phyloP scores from a whole-genome alignment of 2,888 invertebrate genomes.

The Meteorus colon region DNA sequence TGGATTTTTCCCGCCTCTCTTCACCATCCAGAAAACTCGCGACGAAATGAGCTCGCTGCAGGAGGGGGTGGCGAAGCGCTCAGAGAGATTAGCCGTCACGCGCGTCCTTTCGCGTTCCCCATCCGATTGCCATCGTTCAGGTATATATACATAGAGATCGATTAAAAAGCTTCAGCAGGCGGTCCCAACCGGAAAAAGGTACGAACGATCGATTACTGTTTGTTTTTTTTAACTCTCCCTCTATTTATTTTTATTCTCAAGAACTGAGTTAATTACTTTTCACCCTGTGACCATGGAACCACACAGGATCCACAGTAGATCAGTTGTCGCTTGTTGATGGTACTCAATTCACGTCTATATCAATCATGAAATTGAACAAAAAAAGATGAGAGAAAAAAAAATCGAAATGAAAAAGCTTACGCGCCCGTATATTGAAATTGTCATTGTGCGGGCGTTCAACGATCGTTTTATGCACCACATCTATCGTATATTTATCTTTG shows the following conservation, averaged over 20 bases:
- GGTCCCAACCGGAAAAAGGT: background rate
- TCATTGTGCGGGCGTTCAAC: constrained; percentile 32
- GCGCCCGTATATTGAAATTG: constrained; percentile 26
- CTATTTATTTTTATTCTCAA: constrained; percentile 7
- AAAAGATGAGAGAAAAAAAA: background rate
- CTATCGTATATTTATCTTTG: constrained; percentile 40
- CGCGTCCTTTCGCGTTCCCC: constrained; percentile 20
- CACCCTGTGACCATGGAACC: background rate
- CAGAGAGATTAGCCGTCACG: constrained; percentile 22
- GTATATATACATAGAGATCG: background rate
- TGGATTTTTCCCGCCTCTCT: constrained; percentile 35
- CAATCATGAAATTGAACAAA: constrained; percentile 14
- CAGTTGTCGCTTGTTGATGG: constrained; percentile 14
- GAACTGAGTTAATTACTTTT: constrained; percentile 33
- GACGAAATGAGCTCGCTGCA: background rate
- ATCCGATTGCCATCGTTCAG: constrained; percentile 2
- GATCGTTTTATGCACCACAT: constrained; percentile 40
- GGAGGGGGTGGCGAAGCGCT: background rate
- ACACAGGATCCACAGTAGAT: constrained; percentile 3
- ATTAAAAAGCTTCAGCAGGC: constrained; percentile 16
- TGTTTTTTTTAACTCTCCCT: background rate
- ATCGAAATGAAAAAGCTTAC: constrained; percentile 28
- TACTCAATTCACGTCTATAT: constrained; percentile 3
- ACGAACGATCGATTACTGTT: constrained; percentile 20
- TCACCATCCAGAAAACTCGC: background rate